Evolutionary conservation across 2,888 invertebrate species (phyloP).

Genomic region (Mongoloraphidia duomilia): DNA sequence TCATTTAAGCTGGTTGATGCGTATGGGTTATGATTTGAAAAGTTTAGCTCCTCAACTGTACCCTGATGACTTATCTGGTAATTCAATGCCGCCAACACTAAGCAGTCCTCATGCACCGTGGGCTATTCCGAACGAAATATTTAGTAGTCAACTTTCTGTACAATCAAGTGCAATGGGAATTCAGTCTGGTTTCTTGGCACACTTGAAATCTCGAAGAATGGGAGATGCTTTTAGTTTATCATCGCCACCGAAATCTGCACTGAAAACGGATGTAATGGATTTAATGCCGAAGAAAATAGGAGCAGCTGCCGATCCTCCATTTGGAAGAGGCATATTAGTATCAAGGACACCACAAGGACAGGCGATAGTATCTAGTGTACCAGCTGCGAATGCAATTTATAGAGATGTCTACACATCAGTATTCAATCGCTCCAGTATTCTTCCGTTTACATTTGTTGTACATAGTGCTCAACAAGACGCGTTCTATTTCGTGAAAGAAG

Average conservation of each 20-base stretch:
- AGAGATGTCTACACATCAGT: constrained; percentile 86
- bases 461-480: constrained; percentile 83
- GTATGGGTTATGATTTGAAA: constrained; percentile 72
- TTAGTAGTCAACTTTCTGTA: constrained; percentile 35
- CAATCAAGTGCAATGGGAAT: constrained; percentile 54
- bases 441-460: constrained; percentile 77
- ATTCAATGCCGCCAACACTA: constrained; percentile 50
- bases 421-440: constrained; percentile 73
- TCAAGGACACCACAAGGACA: constrained; percentile 65
- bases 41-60: constrained; percentile 78
- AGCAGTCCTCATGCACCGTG: constrained; percentile 40
- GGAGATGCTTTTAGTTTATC: constrained; percentile 62
- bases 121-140: constrained; percentile 31
- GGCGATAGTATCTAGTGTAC: constrained; percentile 73
- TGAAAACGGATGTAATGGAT: constrained; percentile 65
- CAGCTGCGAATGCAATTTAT: constrained; percentile 80
- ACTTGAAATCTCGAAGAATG: constrained; percentile 63
- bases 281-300: constrained; percentile 62
- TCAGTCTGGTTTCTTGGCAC: constrained; percentile 71
- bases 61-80: constrained; percentile 49
- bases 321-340: constrained; percentile 75
- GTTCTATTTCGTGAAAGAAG: constrained; percentile 87
- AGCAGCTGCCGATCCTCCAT: constrained; percentile 75
- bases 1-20: constrained; percentile 71
- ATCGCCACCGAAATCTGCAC: constrained; percentile 63